These are phyloP conservation scores for Cynaeus angustus DNA, from an alignment of 2,888 invertebrate genomes.

Conservation along the genomic window DNA sequence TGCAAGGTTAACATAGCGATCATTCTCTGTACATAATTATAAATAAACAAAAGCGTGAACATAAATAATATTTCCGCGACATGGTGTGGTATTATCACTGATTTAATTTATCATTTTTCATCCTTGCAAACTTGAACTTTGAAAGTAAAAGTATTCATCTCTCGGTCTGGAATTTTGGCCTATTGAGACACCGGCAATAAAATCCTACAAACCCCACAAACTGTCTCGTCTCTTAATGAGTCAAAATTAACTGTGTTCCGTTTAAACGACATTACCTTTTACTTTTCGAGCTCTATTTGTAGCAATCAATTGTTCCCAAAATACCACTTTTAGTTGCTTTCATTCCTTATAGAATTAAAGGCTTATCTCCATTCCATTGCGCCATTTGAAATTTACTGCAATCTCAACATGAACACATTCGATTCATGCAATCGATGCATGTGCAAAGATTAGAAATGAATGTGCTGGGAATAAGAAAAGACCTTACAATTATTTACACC, in stretches of 20 bases:
- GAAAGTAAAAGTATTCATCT: constrained; percentile 30
- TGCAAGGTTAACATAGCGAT: constrained; percentile 41
- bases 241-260: constrained; percentile 23
- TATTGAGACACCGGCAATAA: constrained; percentile 15
- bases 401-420: constrained; percentile 4
- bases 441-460: constrained; percentile 11
- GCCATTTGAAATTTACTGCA: constrained; percentile 8
- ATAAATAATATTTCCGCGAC: constrained; percentile 2
- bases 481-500: constrained; percentile 5
- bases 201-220: constrained; percentile 12
- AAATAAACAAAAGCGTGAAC: constrained; percentile 3
- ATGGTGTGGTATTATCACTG: neutral
- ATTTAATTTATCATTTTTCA: constrained; percentile 3
- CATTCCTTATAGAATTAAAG: constrained; percentile 6
- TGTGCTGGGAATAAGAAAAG: constrained; percentile 1
- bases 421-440: constrained; percentile 20
- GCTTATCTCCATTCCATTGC: constrained; percentile 7
- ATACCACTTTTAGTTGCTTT: constrained; percentile 22
- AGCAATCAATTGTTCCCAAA: constrained; percentile 27
- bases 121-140: constrained; percentile 11
- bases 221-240: neutral
- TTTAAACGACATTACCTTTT: constrained; percentile 38
- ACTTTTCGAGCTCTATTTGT: constrained; percentile 17
- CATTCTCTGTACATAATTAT: constrained; percentile 6
- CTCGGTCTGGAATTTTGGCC: constrained; percentile 20